Evolutionary conservation across 1,140 invertebrate genomes (phyloP).

Genomic region (Aricia agestis): DNA sequence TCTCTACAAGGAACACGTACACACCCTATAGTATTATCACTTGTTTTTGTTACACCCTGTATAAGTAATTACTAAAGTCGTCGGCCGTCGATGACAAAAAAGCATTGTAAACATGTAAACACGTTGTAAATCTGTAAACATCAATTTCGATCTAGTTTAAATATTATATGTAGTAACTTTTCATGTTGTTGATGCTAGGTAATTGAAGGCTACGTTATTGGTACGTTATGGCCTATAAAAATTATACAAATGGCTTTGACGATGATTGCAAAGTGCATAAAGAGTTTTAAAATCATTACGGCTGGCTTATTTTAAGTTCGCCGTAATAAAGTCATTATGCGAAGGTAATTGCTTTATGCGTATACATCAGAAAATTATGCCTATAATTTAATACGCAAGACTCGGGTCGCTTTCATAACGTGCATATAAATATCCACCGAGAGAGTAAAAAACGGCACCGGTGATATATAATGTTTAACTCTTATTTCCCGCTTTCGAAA

Average conservation of each 20-base stretch:
- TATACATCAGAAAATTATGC: slow-evolving; percentile 15
- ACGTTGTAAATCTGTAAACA: no score
- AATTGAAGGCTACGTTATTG: no score
- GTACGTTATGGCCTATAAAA: background rate
- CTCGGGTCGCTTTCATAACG: background rate
- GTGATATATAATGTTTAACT: background rate
- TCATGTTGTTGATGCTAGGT: no score
- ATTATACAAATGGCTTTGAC: background rate
- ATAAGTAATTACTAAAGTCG: no score
- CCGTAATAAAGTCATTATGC: slow-evolving; percentile 13
- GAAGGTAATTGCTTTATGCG: slow-evolving; percentile 14
- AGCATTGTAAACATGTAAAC: no score
- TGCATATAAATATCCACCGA: background rate
- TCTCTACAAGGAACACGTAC: no score
- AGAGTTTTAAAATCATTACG: slow-evolving; percentile 11
- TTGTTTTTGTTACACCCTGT: no score
- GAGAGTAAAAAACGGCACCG: background rate
- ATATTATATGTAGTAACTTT: no score
- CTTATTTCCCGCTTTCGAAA: slow-evolving; percentile 29
- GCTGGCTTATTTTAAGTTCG: slow-evolving; percentile 10
- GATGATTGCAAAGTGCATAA: slow-evolving; percentile 7
- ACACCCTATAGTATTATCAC: no score
- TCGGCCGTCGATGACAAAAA: no score
- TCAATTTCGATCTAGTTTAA: no score
- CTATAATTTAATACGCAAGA: slow-evolving; percentile 12